Evolutionary conservation across 37 sponge, comb jelly and placozoan species (phyloP).

Genomic region (Aplysina aerophoba): DNA sequence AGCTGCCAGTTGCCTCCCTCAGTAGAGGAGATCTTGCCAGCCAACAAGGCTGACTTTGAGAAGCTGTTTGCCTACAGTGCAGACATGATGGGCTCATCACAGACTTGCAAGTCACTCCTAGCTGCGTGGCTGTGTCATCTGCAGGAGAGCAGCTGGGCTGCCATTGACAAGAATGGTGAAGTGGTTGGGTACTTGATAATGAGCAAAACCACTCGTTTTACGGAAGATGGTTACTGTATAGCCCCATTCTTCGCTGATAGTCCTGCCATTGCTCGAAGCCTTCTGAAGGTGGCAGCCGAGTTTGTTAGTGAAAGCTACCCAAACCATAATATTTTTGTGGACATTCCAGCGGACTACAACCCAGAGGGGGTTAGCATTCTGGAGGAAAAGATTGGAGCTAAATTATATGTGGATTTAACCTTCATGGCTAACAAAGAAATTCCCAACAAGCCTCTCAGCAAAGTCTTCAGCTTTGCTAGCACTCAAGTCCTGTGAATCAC

Average conservation of each 20-base stretch:
- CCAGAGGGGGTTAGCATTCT: no score
- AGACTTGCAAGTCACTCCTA: neutral
- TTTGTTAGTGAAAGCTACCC: no score
- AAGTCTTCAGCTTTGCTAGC: no score
- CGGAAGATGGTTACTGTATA: slow-evolving; percentile 1
- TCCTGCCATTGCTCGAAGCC: neutral
- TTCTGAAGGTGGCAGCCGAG: no score
- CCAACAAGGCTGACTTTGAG: neutral
- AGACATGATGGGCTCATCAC: slow-evolving; percentile 22
- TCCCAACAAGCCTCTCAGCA: no score
- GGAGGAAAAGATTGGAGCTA: no score
- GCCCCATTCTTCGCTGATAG: slow-evolving; percentile 44
- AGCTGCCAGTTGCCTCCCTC: no score
- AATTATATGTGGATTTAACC: no score
- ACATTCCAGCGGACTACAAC: no score
- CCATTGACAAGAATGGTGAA: slow-evolving; percentile 4
- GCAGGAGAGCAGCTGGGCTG: slow-evolving; percentile 4
- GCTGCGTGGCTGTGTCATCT: neutral
- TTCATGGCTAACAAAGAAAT: no score
- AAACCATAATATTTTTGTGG: no score
- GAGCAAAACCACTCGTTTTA: neutral
- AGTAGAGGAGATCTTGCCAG: slow-evolving; percentile 16
- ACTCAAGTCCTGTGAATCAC: no score
- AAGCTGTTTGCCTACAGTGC: slow-evolving; percentile 25
- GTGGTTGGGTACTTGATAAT: slow-evolving; percentile 6